phyloP scores from a whole-genome alignment of 1,140 invertebrate species.

The Cydia fagiglandana region DNA sequence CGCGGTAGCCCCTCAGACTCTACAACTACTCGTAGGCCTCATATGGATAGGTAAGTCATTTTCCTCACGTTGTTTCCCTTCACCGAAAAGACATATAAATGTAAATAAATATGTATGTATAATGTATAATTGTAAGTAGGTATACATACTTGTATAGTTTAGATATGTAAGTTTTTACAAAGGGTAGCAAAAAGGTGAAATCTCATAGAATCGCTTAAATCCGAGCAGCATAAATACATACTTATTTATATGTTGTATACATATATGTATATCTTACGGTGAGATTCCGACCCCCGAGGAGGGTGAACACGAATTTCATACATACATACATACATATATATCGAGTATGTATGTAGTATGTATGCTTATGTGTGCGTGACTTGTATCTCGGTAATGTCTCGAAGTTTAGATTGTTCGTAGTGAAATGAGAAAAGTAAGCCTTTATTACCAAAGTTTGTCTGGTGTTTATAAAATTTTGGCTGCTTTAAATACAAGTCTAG shows the following conservation, averaged over 20 bases:
- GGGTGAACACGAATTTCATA: background rate
- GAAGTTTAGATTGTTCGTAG: background rate
- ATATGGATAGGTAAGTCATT: too few species aligned
- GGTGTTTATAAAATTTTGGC: too few species aligned
- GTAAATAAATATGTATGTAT: too few species aligned
- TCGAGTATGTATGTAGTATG: background rate
- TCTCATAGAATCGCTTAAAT: background rate
- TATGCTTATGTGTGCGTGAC: background rate
- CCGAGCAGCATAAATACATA: background rate
- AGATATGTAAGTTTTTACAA: too few species aligned
- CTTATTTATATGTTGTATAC: background rate
- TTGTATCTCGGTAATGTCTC: background rate
- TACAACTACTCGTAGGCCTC: too few species aligned
- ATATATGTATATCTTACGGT: background rate
- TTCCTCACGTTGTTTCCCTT: too few species aligned
- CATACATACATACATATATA: background rate
- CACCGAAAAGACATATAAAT: too few species aligned
- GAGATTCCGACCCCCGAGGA: background rate
- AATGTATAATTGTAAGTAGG: too few species aligned
- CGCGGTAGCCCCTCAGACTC: too few species aligned
- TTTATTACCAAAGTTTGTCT: too few species aligned
- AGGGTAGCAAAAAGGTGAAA: background rate
- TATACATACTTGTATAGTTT: too few species aligned
- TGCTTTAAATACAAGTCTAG: too few species aligned
- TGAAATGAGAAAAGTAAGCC: background rate